Base-by-base conservation (phyloP, 2,113 vertebrate genomes). In the Eulemur macaco region DNA sequence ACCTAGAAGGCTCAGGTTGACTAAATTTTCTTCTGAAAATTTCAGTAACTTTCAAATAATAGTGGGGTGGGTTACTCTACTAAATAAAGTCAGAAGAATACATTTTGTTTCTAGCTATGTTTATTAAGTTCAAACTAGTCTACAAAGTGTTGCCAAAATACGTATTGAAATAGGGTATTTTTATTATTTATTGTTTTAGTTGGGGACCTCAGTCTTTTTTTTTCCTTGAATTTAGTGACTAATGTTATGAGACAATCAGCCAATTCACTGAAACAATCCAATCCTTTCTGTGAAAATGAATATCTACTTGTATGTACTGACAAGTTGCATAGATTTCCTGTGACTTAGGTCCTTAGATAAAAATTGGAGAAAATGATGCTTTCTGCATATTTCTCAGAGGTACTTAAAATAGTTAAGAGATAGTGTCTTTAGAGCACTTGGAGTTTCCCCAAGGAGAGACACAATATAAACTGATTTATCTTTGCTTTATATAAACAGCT, bases 381-480 rank as follows among this genome's bases (percentile, higher is more conserved):
- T 96, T 93, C 80, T 95, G 69, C 86, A 23, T 80, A 82, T 71
- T 97, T 96, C 83, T 93, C 78, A 94, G 69, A 83, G 68, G 45
- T 88, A 95, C 14, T 94, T 25, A 60, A 74, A 42, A 68, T 42
- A 77, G 50, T 82, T 91, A 95, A 89, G 39, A 92, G 69, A 80
- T 56, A n/a, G 20, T 85, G 5, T 84, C 63, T 96, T 90, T 77
- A 77, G 50, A 91, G 83, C 21, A 73, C 47, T 91, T 80, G 52
- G 25, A 86, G 27, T 34, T 34, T 95, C 78, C 86, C 94, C 31
- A 42, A 86, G 77, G 91, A 97, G 64, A 94, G 52, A 66, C 58
- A 95, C 52, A 89, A 42, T 85, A 87, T 58, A 96, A 95, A 97
- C 63, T 83, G 88, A 96, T 84, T 96, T 96, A 86, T 81, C 85